Percentiles rank a stretch among this genome's conserved stretches.
Conservation (phyloP, 2,113 vertebrate genomes). For the Dipodomys spectabilis region DNA sequence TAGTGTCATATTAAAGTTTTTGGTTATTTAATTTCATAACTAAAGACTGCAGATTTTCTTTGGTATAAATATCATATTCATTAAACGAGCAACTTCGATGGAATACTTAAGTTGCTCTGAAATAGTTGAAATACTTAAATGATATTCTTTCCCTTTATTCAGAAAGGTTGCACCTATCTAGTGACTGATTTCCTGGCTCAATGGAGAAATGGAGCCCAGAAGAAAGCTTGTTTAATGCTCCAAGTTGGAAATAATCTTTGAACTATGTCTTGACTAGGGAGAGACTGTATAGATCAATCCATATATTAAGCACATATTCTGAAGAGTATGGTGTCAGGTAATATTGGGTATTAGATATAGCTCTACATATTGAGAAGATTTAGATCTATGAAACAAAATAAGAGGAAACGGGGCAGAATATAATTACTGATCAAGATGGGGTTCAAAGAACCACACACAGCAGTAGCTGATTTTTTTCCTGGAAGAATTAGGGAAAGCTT, state of each 20-base stretch:
- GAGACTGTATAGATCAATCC: neutral
- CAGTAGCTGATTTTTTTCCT: neutral
- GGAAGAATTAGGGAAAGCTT: neutral
- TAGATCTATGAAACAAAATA: neutral
- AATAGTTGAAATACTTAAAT: neutral
- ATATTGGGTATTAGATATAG: neutral
- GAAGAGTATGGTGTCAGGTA: neutral
- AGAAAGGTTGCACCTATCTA: neutral
- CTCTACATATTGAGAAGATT: neutral
- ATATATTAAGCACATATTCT: neutral
- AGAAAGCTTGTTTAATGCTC: neutral
- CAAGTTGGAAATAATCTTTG: neutral
- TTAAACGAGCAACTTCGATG: neutral
- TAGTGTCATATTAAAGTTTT: conserved; percentile 11
- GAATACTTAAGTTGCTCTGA: neutral
- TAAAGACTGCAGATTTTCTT: neutral
- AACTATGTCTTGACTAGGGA: neutral
- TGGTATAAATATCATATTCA: neutral
- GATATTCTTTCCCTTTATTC: neutral
- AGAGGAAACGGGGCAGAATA: neutral
- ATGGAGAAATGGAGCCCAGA: neutral
- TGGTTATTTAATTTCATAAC: neutral
- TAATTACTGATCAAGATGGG: neutral
- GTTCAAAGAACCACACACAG: neutral
- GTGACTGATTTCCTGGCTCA: neutral